Base-by-base conservation (phyloP, 1,140 invertebrate species). In the Hyles euphorbiae region DNA sequence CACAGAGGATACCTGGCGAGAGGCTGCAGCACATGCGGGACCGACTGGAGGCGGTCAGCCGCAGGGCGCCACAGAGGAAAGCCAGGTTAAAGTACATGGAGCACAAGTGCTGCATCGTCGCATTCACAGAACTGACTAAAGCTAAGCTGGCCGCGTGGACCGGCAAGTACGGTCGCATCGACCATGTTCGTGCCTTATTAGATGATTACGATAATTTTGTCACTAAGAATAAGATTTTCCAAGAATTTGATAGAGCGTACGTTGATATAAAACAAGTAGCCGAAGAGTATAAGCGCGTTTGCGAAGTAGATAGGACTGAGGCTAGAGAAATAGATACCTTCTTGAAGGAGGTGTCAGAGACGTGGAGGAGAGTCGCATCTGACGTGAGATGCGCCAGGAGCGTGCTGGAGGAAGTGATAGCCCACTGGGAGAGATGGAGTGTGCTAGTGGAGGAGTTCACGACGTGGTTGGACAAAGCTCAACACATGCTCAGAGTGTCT, bases 161-260 rank as follows among this genome's bases (percentile, higher is more conserved):
- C 60, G 92, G 94, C 0, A 98, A 98, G 84, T 98, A 97, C 80
- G 96, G 96, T 11, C 89, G 91, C 7, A 93, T 96, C 72, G 93
- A 96, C 58, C 93, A 95, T 76, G 96, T 97, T 2, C 92, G 95
- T 72, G 93, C 93, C 64, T 92, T 98, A 81, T 85, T 98, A 66
- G 94, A 95, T 65, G 96, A 98, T 74, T 98, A 98, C 76, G 92
- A 95, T 66, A 96, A 96, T 90, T 98, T 97, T 89, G 96, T 98
- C 9, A 96, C 96, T 3, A 93, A 93, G 68, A 97, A 97, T 86
- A 94, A 96, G 82, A 95, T 98, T 70, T 97, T 98, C 89, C 95
- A 98, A 83, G 96, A 97, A 88, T 98, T 98, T 88, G 96, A 98
- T 74, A 96, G 96, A 90, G 96, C 96, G 12, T 97, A 94, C 75